Evolutionary conservation across 2,113 vertebrate species (phyloP).

Genomic region (Cyanoramphus novaezelandiae): DNA sequence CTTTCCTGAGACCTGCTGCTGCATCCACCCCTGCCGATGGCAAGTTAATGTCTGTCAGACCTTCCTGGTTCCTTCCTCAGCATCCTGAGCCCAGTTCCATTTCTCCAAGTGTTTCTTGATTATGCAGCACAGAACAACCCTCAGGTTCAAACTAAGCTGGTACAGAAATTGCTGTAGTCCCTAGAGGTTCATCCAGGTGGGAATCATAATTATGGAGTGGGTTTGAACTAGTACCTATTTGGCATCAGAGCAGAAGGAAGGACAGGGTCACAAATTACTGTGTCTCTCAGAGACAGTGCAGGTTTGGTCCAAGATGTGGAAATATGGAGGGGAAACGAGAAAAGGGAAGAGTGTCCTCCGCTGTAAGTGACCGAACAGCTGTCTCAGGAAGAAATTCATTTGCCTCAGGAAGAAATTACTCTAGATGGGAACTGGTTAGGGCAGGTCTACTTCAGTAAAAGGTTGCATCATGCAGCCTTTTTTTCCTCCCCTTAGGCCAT

Average conservation of each 20-base stretch:
- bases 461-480: slow-evolving; percentile 39
- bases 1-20: background rate
- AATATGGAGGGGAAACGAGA: background rate
- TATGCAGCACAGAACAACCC: background rate
- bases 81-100: background rate
- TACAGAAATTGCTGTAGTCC: background rate
- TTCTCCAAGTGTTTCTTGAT: background rate
- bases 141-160: background rate
- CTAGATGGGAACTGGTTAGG: slow-evolving; percentile 25
- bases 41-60: background rate
- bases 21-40: background rate
- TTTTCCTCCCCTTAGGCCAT: slow-evolving; percentile 38
- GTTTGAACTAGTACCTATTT: background rate
- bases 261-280: background rate
- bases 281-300: background rate
- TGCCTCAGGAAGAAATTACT: slow-evolving; percentile 17
- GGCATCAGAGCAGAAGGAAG: background rate
- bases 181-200: background rate
- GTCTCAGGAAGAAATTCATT: slow-evolving; percentile 19
- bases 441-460: slow-evolving; percentile 27
- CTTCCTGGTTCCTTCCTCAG: background rate
- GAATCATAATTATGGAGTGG: background rate
- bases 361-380: background rate
- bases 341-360: background rate
- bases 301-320: background rate